Evolutionary conservation across 2,113 vertebrate genomes (phyloP).

Genomic region (Apodemus sylvaticus): DNA sequence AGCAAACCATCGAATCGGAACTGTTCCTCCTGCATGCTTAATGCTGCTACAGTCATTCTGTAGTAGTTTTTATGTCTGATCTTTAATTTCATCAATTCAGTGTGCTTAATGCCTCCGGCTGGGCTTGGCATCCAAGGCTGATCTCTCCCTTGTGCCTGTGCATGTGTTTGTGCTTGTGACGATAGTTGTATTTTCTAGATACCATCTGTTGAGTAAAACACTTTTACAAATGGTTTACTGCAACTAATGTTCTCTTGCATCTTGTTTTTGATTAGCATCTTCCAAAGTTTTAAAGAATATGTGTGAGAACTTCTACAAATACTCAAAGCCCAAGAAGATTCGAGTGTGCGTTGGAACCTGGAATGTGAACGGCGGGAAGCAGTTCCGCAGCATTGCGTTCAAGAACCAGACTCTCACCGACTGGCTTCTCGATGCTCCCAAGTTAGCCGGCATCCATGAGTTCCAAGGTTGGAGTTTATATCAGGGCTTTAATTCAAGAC

Average conservation of each 20-base stretch:
- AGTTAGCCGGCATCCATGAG: slow-evolving; percentile 92
- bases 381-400: slow-evolving; percentile 98
- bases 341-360: slow-evolving; percentile 95
- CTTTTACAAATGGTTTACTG: neutral
- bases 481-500: neutral
- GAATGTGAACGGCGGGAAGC: slow-evolving; percentile 98
- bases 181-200: neutral
- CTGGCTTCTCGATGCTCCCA: slow-evolving; percentile 97
- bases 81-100: neutral
- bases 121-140: slow-evolving; percentile 48
- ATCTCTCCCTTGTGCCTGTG: slow-evolving; percentile 44
- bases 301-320: slow-evolving; percentile 97
- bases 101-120: neutral
- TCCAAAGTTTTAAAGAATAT: slow-evolving; percentile 95
- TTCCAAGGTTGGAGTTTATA: slow-evolving; percentile 91
- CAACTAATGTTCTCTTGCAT: slow-evolving; percentile 40
- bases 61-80: neutral
- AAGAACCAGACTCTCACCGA: slow-evolving; percentile 98
- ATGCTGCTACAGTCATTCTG: neutral
- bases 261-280: slow-evolving; percentile 88
- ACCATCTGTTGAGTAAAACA: neutral
- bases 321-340: slow-evolving; percentile 93
- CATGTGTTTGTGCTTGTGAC: slow-evolving; percentile 43
- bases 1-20: neutral
- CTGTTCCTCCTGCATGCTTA: slow-evolving; percentile 56